Evolutionary conservation across 1,140 invertebrate species (phyloP).

Genomic region (Samia ricini): DNA sequence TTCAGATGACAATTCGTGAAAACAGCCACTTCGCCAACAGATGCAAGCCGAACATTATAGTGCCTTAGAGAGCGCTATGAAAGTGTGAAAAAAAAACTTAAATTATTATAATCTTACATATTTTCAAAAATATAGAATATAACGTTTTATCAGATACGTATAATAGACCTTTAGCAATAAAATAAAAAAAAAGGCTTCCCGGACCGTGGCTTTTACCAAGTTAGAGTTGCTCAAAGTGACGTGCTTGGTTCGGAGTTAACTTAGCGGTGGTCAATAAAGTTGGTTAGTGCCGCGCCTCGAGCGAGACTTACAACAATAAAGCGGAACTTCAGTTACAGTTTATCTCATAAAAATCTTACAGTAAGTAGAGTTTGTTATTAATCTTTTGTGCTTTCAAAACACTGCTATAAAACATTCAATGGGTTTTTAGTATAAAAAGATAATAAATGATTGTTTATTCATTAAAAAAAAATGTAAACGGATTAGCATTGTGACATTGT

Average conservation of each 20-base stretch:
- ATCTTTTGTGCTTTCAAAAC: background rate
- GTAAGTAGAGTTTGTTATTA: background rate
- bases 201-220: constrained; percentile 57
- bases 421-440: background rate
- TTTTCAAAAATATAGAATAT: background rate
- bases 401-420: background rate
- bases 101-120: background rate
- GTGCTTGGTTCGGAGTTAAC: constrained; percentile 41
- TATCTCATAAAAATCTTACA: constrained; percentile 25
- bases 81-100: constrained; percentile 15
- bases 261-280: constrained; percentile 62
- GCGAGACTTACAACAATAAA: constrained; percentile 49
- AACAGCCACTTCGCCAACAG: constrained; percentile 42
- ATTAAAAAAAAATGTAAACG: no score
- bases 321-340: constrained; percentile 34
- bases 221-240: constrained; percentile 65
- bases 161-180: constrained; percentile 69
- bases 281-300: constrained; percentile 37
- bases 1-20: constrained; percentile 26
- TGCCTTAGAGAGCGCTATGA: constrained; percentile 8
- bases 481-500: no score
- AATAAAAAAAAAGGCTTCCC: constrained; percentile 58
- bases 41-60: constrained; percentile 34
- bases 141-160: constrained; percentile 48
- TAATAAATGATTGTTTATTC: background rate